A percentile compares a stretch with the other conserved stretches of the same genome.
phyloP scores from a whole-genome alignment of 2,797 vertebrate species.

The Alcedo atthis region DNA sequence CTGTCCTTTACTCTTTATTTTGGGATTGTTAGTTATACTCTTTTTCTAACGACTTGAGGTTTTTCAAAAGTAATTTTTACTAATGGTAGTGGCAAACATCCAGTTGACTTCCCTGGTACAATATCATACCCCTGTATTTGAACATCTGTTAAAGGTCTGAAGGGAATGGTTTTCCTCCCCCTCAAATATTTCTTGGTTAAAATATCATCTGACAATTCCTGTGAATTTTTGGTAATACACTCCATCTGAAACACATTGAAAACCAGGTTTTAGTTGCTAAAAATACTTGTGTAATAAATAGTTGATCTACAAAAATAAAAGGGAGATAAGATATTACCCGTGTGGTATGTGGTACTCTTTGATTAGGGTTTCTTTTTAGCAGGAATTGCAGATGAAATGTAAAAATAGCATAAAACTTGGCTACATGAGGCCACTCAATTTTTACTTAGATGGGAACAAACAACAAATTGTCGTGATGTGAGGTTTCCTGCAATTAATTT shows the following conservation, averaged over 20 bases:
- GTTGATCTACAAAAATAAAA: constrained; percentile 42
- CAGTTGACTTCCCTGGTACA: constrained; percentile 14
- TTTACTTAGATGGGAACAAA: neutral
- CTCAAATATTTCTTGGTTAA: neutral
- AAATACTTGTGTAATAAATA: constrained; percentile 60
- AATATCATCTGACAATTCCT: constrained; percentile 23
- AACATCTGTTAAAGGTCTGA: constrained; percentile 55
- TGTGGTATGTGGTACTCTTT: constrained; percentile 22
- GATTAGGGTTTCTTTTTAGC: constrained; percentile 39
- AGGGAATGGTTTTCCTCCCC: neutral
- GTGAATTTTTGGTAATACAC: constrained; percentile 3
- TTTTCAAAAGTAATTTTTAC: constrained; percentile 1
- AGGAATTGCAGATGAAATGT: constrained; percentile 25
- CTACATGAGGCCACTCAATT: neutral
- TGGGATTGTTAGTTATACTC: neutral
- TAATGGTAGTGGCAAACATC: constrained; percentile 17
- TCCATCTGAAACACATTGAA: constrained; percentile 46
- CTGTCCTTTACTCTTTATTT: constrained; percentile 37
- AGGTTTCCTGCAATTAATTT: constrained; percentile 26
- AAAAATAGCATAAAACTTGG: constrained; percentile 47
- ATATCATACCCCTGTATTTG: neutral
- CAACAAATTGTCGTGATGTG: constrained; percentile 15
- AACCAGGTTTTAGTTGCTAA: constrained; percentile 57
- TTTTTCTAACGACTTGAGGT: neutral
- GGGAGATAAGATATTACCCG: constrained; percentile 10